A percentile compares a stretch with the other conserved stretches of the same genome.
These are phyloP conservation scores for Poecilia wingei DNA, from an alignment of 2,797 vertebrate genomes.

Conservation along the genomic window DNA sequence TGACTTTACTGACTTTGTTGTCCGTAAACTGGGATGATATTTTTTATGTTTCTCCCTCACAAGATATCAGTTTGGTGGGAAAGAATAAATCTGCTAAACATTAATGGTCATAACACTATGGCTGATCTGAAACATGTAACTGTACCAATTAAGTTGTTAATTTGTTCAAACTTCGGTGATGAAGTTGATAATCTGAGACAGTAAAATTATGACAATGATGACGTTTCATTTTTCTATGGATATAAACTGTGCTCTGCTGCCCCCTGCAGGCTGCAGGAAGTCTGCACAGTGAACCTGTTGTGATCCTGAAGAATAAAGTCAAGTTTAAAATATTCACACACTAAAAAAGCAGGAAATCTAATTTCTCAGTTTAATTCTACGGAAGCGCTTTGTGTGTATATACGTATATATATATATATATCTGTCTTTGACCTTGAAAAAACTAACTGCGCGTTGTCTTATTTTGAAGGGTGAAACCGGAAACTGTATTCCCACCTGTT, in stretches of 20 bases:
- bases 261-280: conserved; percentile 14
- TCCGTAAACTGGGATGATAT: neutral
- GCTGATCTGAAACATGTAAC: neutral
- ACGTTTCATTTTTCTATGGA: neutral
- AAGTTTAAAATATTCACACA: neutral
- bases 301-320: conserved; percentile 20
- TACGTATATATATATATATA: too few relatives aligned
- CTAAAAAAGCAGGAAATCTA: neutral
- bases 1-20: neutral
- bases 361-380: conserved; percentile 3
- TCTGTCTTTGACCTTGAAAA: too few relatives aligned
- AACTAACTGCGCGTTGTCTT: conserved; percentile 8
- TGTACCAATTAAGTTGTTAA: neutral
- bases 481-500: neutral
- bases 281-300: conserved; percentile 15
- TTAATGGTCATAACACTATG: neutral
- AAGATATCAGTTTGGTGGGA: neutral
- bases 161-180: neutral
- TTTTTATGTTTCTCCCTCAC: too few relatives aligned
- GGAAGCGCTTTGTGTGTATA: too few relatives aligned
- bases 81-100: neutral
- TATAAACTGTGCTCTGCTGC: conserved; percentile 5
- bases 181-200: neutral
- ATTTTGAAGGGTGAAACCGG: conserved; percentile 32
- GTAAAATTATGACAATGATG: neutral